Evolutionary conservation across 2,113 vertebrate species (phyloP), one percentile per base, ranked within the genome.

Genomic region (Dromas ardeola): DNA sequence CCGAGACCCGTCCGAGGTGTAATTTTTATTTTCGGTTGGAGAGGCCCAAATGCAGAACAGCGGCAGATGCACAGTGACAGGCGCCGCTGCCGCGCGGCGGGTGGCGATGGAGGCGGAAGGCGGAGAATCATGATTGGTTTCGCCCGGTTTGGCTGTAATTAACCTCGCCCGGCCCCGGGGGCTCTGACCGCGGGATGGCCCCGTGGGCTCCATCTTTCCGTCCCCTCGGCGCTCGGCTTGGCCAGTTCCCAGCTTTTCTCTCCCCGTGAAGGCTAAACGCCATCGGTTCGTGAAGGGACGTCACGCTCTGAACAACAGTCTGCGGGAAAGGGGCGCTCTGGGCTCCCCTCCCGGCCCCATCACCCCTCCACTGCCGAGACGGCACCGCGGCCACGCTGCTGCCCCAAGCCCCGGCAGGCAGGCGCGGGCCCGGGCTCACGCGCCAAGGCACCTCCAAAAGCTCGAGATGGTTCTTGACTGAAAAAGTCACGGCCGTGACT

Each of bases 401-500:
- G 22, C 25, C 50, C 13, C 25, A 25, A 50, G 10, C 49, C 21
- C 49, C 49, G 4, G 49, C 49, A 50, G 49, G 20, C 25, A 25
- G 50, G 32, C 27, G 9, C 15, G 30, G 55, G 30, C 13, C 3
- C 32, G 53, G 56, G 58, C 29, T 27, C 4, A 26, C 2, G 10
- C 18, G 59, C 78, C n/a, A 6, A 43, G n/a, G 45, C 29, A 62
- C 53, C 88, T 85, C 73, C 90, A 26, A 73, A 53, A 86, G 19
- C 77, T 79, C 30, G 52, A 10, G 61, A 26, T 59, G 58, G 63
- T 63, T 67, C 79, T 67, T 74, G 29, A 66, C 52, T 20, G 38
- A 29, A 34, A 43, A 61, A 95, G 92, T 80, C 94, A 76, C 43
- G 29, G 43, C 17, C 53, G 79, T 82, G 94, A 95, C 88, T 69